Conservation (phyloP, 2,888 invertebrate genomes). For the Ptilodon capucinus region DNA sequence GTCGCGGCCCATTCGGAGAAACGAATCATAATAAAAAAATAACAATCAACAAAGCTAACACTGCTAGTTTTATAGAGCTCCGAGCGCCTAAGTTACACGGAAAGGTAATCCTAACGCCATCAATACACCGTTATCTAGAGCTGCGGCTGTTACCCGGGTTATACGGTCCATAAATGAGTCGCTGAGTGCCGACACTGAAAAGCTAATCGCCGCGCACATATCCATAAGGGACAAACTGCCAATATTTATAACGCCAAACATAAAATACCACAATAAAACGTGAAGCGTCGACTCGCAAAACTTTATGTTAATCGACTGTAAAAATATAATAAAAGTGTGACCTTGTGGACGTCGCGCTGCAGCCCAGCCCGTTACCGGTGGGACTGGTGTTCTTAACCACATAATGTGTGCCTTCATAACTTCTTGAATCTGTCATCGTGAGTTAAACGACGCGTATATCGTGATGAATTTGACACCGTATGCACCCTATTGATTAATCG, state of each 20-base stretch:
- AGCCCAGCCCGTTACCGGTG: conserved; percentile 26
- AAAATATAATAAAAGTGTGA: conserved; percentile 60
- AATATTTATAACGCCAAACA: conserved; percentile 61
- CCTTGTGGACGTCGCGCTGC: conserved; percentile 41
- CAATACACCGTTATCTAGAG: conserved; percentile 69
- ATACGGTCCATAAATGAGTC: conserved; percentile 72
- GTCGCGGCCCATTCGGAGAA: conserved; percentile 34
- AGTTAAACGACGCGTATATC: conserved; percentile 29
- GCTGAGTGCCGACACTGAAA: conserved; percentile 53
- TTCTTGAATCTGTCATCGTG: conserved; percentile 35
- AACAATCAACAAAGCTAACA: conserved; percentile 22
- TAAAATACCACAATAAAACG: conserved; percentile 67
- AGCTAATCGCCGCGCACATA: conserved; percentile 55
- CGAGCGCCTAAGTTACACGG: conserved; percentile 42
- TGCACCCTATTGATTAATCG: conserved; percentile 32
- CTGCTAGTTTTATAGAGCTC: conserved; percentile 57
- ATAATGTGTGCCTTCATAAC: conserved; percentile 27
- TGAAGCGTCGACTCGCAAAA: conserved; percentile 55
- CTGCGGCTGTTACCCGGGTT: conserved; percentile 63
- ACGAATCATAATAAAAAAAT: conserved; percentile 22
- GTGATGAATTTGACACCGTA: conserved; percentile 30
- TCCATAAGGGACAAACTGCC: conserved; percentile 57
- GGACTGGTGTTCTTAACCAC: conserved; percentile 29
- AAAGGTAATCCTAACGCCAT: conserved; percentile 66
- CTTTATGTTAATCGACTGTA: conserved; percentile 64